phyloP scores from a whole-genome alignment of 2,113 vertebrate species.

The Carassius auratus region DNA sequence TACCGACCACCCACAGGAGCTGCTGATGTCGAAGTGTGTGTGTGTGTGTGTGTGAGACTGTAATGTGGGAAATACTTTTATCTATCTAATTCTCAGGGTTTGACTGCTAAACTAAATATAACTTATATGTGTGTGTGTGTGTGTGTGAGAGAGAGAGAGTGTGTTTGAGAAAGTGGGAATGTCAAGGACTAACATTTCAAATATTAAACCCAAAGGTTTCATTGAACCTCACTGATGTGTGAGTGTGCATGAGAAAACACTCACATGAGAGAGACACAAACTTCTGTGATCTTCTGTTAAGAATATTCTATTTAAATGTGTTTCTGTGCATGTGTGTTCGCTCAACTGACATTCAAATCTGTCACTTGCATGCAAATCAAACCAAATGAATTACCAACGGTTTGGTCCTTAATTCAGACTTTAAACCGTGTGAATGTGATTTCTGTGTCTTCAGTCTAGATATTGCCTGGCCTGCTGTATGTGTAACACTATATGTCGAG shows the following conservation, averaged over 20 bases:
- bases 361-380: conserved; percentile 75
- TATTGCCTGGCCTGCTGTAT: neutral
- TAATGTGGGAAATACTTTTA: neutral
- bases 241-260: conserved; percentile 28
- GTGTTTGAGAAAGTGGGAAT: conserved; percentile 60
- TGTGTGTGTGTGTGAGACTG: neutral
- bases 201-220: conserved; percentile 62
- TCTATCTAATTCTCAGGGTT: conserved; percentile 18
- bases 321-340: neutral
- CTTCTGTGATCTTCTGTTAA: neutral
- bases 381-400: conserved; percentile 33
- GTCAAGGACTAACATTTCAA: conserved; percentile 65
- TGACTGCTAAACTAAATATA: conserved; percentile 52
- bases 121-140: neutral
- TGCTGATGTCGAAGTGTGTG: neutral
- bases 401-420: neutral
- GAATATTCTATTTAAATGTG: neutral
- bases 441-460: neutral
- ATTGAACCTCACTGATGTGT: conserved; percentile 52
- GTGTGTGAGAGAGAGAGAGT: neutral
- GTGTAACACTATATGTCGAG: neutral
- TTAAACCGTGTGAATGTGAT: neutral
- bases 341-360: conserved; percentile 64
- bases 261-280: neutral
- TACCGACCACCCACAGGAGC: conserved; percentile 66